Conservation (phyloP, 37 sponge, comb jelly and placozoan species). For the Diacarnus erythraeanus region DNA sequence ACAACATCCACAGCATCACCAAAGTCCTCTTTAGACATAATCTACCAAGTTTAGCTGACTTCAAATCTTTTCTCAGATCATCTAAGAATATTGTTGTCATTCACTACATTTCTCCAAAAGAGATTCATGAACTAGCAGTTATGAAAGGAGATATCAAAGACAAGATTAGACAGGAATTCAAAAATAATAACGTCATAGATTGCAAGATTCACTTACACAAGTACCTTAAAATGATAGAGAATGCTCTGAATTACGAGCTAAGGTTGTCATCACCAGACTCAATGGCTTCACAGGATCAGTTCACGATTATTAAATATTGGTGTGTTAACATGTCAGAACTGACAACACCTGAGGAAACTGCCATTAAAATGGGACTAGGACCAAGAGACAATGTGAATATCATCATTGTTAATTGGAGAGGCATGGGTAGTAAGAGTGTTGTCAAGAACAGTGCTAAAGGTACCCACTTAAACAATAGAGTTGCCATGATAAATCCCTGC, state of each 20-base stretch:
- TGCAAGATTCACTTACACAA: background rate
- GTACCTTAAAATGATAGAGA: background rate
- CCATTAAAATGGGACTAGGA: background rate
- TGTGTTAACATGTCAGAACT: constrained; percentile 32
- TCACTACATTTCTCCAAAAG: constrained; percentile 27
- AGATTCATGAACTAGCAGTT: constrained; percentile 16
- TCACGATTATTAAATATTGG: constrained; percentile 17
- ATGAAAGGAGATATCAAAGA: background rate
- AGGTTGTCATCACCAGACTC: background rate
- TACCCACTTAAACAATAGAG: constrained; percentile 16
- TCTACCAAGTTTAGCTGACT: background rate
- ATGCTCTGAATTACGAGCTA: background rate
- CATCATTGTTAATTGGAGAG: constrained; percentile 51
- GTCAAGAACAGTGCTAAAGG: constrained; percentile 34
- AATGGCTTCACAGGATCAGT: background rate
- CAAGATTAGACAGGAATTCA: background rate
- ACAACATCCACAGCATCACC: constrained; percentile 15
- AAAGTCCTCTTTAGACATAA: background rate
- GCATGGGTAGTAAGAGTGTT: background rate
- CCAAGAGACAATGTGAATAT: constrained; percentile 3
- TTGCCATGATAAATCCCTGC: background rate
- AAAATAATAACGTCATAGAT: constrained; percentile 4
- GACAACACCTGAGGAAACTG: constrained; percentile 6
- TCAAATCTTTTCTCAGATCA: constrained; percentile 15
- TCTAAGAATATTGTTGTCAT: constrained; percentile 13